A percentile compares a stretch with the other conserved stretches of the same genome.
Conservation (phyloP, 2,113 vertebrate species). For the Tylochromis polylepis region DNA sequence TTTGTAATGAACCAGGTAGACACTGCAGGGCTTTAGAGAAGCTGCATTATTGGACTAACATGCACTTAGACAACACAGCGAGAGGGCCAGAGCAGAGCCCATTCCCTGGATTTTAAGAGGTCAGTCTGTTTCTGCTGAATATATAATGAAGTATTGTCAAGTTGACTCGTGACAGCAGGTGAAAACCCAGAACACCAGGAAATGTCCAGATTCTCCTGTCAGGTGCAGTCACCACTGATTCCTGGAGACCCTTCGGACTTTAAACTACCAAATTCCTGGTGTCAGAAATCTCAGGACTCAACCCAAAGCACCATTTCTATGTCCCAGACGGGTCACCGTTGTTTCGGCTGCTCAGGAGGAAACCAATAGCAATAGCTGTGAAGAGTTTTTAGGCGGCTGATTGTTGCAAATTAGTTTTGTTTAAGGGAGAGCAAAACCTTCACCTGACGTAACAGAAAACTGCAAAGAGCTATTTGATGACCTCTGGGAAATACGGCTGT, state of each 20-base stretch:
- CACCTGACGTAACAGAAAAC: neutral
- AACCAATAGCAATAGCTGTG: neutral
- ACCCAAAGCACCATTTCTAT: too few species aligned
- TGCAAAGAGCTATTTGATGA: neutral
- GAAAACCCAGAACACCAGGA: neutral
- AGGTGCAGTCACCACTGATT: neutral
- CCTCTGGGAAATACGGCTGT: neutral
- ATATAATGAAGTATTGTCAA: fast-evolving
- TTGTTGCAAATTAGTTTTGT: neutral
- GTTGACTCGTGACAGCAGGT: neutral
- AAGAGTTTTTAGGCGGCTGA: neutral
- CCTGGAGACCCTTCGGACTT: neutral
- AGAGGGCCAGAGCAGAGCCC: neutral
- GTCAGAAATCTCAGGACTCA: neutral
- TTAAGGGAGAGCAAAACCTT: neutral
- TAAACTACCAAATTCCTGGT: neutral
- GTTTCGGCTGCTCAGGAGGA: neutral
- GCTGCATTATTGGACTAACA: neutral
- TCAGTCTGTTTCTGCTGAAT: neutral
- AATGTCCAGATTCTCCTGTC: neutral
- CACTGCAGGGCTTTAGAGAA: neutral
- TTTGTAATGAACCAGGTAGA: neutral
- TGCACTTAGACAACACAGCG: neutral
- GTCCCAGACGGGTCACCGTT: neutral
- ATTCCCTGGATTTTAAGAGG: fast-evolving